phyloP scores from a whole-genome alignment of 2,113 vertebrate genomes.

The Sceloporus undulatus region DNA sequence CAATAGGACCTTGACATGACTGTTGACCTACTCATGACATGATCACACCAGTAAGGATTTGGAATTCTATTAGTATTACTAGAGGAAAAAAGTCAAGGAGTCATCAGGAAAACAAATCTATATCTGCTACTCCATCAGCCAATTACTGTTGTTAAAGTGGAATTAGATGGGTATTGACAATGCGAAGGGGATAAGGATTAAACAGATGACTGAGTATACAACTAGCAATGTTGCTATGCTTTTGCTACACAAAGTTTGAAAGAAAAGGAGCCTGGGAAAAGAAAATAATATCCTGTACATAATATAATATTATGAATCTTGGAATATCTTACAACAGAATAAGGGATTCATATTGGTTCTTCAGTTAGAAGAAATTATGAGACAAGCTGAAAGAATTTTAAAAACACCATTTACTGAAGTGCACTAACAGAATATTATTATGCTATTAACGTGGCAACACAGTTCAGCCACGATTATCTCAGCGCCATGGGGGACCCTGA shows the following conservation, averaged over 20 bases:
- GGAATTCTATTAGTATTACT: conserved; percentile 99
- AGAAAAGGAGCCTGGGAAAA: conserved; percentile 33
- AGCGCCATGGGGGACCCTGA: conserved; percentile 37
- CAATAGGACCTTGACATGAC: conserved; percentile 99
- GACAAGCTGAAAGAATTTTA: conserved; percentile 27
- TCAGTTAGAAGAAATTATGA: conserved; percentile 38
- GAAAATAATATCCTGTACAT: conserved; percentile 45
- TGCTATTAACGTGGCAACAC: conserved; percentile 57
- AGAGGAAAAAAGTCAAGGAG: conserved; percentile 97
- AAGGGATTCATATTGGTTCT: conserved; percentile 52
- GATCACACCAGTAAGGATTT: conserved; percentile 95
- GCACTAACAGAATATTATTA: conserved; percentile 45
- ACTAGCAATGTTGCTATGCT: conserved; percentile 61
- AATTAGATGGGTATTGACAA: conserved; percentile 99
- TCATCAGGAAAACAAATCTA: conserved; percentile 99
- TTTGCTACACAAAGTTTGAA: conserved; percentile 57
- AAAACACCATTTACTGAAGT: conserved; percentile 20
- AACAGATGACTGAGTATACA: conserved; percentile 83
- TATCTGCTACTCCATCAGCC: conserved; percentile 99
- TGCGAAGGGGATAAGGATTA: conserved; percentile 92
- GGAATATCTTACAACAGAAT: conserved; percentile 46
- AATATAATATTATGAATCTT: conserved; percentile 44
- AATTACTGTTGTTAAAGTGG: conserved; percentile 99
- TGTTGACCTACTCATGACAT: conserved; percentile 99
- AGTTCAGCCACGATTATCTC: conserved; percentile 55